These are phyloP conservation scores for Megaceryle alcyon DNA, from an alignment of 2,797 vertebrate genomes.

Conservation along the genomic window DNA sequence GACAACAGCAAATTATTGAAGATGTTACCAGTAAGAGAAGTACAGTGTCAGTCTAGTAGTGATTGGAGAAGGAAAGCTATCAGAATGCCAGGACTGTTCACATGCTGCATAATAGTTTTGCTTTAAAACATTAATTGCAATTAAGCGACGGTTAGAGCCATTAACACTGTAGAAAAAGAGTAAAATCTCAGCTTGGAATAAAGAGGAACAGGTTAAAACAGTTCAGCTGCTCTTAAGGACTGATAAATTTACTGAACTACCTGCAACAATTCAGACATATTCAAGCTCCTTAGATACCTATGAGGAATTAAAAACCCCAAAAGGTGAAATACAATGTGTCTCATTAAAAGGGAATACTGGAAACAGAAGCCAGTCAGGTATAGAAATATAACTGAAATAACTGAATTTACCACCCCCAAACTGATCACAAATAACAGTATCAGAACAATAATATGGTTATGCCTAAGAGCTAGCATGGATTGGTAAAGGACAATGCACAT, in stretches of 20 bases:
- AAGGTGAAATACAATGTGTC: not conserved
- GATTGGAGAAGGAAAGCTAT: not conserved
- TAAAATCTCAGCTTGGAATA: not conserved
- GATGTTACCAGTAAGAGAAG: not conserved
- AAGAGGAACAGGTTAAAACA: not conserved
- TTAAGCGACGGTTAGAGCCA: not conserved
- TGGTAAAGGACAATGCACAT: not conserved
- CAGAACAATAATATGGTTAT: not conserved
- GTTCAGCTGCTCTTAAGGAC: not conserved
- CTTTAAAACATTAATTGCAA: not conserved
- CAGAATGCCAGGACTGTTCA: not conserved
- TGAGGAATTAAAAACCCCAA: not conserved
- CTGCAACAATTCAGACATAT: not conserved
- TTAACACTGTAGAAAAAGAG: not conserved
- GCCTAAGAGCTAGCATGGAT: not conserved
- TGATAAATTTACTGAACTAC: not conserved
- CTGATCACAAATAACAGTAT: not conserved
- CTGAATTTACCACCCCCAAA: not conserved
- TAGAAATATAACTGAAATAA: not conserved
- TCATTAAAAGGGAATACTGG: not conserved
- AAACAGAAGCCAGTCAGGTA: not conserved
- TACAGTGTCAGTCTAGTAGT: not conserved
- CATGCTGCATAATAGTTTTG: not conserved
- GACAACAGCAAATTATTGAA: not conserved
- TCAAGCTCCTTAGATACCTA: not conserved